Base-by-base conservation (phyloP, 2,797 vertebrate genomes). In the Sebastes hubbsi region DNA sequence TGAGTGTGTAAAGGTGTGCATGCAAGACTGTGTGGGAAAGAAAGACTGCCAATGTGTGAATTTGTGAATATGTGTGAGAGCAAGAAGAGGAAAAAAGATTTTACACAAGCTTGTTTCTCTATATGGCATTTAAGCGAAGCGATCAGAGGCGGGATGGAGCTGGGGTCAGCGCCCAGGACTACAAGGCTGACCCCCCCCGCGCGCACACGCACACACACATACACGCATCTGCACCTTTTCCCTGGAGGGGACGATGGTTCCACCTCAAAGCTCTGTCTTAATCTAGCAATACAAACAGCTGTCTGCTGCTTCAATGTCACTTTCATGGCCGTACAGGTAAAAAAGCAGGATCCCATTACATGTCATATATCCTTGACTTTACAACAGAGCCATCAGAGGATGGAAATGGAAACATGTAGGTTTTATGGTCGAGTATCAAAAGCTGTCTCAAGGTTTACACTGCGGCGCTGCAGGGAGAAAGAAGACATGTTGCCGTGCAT, bases 1-100 rank as follows among this genome's bases (percentile, higher is more conserved):
- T 52, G 88, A 89, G 89, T 87, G 87, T 89, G 89, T 88, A 92
- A 90, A 91, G 89, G 89, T 94, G 90, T 90, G 88, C 78, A 85
- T 72, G 88, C 81, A 85, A 88, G 84, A 85, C 84, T 82, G 84
- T 93, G 88, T 86, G 87, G 88, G 85, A 92, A 91, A 89, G 87
- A 83, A 86, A 76, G 83, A 85, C 77, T 87, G 88, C 86, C 89
- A 92, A 87, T 77, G 92, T 93, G 91, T 89, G 91, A 91, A 92
- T 89, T 89, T 93, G 91, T 90, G 91, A 90, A 89, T 87, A 88
- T 86, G 82, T 91, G 89, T 65, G 75, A 87, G 85, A 84, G 77
- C 68, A 65, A 78, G 75, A 82, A 8, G 4, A 5, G 29, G 62
- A 60, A 54, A 62, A 55, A 74, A 75, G 60, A 83, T 85, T 90